phyloP scores from a whole-genome alignment of 2,888 invertebrate genomes.

The Coecobrya sp. region DNA sequence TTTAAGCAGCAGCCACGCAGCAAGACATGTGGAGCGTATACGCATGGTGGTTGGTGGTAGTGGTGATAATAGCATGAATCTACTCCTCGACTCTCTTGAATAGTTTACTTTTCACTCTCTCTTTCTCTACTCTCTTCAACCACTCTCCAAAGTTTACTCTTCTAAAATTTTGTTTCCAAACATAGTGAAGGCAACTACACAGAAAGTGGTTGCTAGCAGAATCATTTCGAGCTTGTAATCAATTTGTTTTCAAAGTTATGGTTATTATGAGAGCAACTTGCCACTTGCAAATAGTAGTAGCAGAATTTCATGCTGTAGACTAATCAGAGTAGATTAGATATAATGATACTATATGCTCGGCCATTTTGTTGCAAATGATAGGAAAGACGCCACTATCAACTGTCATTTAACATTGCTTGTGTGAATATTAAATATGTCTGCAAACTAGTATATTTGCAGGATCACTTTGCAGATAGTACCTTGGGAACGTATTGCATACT shows the following conservation, averaged over 20 bases:
- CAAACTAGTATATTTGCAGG: not conserved
- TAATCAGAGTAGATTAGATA: not conserved
- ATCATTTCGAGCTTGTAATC: conserved; percentile 55
- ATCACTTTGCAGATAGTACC: too few species aligned
- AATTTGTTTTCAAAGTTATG: conserved; percentile 67
- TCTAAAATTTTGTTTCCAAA: not conserved
- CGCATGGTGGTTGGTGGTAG: not conserved
- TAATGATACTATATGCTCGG: not conserved
- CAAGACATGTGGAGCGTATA: not conserved
- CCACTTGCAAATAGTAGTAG: not conserved
- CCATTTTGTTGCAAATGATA: not conserved
- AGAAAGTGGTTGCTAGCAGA: not conserved
- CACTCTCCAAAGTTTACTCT: not conserved
- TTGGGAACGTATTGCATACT: too few species aligned
- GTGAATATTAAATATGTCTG: not conserved
- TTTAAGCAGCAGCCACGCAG: conserved; percentile 8
- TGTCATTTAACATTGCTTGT: not conserved
- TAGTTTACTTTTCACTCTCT: not conserved
- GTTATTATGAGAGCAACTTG: conserved; percentile 44
- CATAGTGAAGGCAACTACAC: not conserved
- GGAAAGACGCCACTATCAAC: not conserved
- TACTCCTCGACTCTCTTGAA: not conserved
- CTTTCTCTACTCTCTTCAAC: not conserved
- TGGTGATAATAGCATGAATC: not conserved
- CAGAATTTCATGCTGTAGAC: not conserved